Conservation (phyloP, 2,888 invertebrate species). For the Cactoblastis cactorum region DNA sequence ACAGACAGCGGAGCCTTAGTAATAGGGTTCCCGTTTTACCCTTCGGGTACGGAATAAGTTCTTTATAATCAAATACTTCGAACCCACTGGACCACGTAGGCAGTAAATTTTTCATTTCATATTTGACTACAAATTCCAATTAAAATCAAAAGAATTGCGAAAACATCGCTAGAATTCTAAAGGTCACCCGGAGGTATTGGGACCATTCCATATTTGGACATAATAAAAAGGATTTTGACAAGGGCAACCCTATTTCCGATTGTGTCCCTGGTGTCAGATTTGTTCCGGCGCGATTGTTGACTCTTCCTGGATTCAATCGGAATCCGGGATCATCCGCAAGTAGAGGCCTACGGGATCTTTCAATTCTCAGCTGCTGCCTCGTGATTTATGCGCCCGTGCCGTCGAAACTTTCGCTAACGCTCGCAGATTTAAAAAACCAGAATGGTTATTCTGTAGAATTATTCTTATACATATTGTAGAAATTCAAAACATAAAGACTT, state of each 20-base stretch:
- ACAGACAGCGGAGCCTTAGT: too few species aligned
- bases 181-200: too few species aligned
- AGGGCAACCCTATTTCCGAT: not conserved
- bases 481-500: too few species aligned
- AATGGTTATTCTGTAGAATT: not conserved
- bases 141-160: too few species aligned
- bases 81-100: too few species aligned
- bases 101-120: too few species aligned
- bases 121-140: too few species aligned
- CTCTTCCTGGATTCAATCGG: constrained; percentile 4
- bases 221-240: not conserved
- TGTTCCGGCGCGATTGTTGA: constrained; percentile 4
- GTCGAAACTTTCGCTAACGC: not conserved
- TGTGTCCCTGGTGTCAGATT: constrained; percentile 1
- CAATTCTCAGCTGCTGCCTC: not conserved
- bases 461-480: too few species aligned
- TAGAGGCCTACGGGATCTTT: not conserved
- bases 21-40: too few species aligned
- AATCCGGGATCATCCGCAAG: constrained; percentile 1
- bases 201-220: not conserved
- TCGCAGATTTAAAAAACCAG: not conserved
- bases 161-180: too few species aligned
- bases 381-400: not conserved
- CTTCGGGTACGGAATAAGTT: too few species aligned
- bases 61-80: too few species aligned